A percentile compares a stretch with the other conserved stretches of the same genome.
phyloP scores from a whole-genome alignment of 2,113 vertebrate genomes.

The Odobenus rosmarus region DNA sequence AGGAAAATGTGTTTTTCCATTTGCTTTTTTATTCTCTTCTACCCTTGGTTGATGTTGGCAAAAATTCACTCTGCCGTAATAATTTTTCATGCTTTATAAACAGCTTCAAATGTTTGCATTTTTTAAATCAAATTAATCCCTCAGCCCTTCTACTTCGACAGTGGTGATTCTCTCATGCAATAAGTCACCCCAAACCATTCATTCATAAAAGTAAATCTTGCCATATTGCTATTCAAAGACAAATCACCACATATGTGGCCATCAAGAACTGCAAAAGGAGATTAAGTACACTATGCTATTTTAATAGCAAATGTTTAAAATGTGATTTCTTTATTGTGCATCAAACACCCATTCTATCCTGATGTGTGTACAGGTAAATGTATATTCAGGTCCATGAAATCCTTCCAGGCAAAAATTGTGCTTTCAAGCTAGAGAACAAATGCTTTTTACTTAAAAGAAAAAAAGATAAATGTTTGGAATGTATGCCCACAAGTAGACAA shows the following conservation, averaged over 20 bases:
- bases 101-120: constrained; percentile 57
- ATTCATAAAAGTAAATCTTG: constrained; percentile 66
- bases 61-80: constrained; percentile 59
- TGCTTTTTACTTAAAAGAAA: background rate
- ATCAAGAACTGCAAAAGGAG: constrained; percentile 47
- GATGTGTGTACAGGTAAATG: background rate
- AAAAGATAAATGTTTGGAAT: background rate
- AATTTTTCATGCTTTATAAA: constrained; percentile 64
- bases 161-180: constrained; percentile 12
- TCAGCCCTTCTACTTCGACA: background rate
- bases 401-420: background rate
- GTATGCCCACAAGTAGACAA: background rate
- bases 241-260: constrained; percentile 4
- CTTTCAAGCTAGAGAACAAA: background rate
- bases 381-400: background rate
- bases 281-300: background rate
- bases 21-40: constrained; percentile 50
- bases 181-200: constrained; percentile 31
- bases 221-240: constrained; percentile 38
- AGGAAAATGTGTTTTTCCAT: background rate
- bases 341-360: background rate
- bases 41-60: constrained; percentile 17
- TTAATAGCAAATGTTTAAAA: constrained; percentile 48
- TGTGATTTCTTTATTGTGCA: background rate
- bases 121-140: constrained; percentile 66